Conservation (phyloP, 1,140 invertebrate genomes). For the Drosophila athabasca region DNA sequence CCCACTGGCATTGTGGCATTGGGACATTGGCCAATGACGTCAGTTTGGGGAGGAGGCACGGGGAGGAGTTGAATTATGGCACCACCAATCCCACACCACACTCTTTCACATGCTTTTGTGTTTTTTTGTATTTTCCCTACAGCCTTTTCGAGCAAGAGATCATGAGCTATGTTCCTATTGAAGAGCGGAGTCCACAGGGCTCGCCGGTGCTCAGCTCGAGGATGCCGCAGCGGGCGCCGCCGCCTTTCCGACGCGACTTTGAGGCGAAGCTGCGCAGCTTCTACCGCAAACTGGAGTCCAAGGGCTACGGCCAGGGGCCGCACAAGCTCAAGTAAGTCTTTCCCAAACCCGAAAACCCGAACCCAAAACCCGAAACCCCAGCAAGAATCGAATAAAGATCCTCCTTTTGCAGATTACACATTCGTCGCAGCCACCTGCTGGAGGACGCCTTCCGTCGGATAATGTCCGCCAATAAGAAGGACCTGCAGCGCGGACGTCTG, state of each 20-base stretch:
- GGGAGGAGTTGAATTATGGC: conserved; percentile 33
- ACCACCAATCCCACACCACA: neutral
- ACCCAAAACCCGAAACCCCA: neutral
- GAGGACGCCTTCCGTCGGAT: conserved; percentile 98
- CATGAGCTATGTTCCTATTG: conserved; percentile 97
- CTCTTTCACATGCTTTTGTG: neutral
- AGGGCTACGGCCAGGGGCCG: conserved; percentile 98
- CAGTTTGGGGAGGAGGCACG: neutral
- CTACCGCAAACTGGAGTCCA: conserved; percentile 97
- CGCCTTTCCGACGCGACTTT: conserved; percentile 95
- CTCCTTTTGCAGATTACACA: conserved; percentile 89
- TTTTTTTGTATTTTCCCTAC: conserved; percentile 63
- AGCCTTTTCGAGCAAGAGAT: conserved; percentile 99
- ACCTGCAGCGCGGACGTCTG: conserved; percentile 96
- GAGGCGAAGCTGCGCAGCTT: conserved; percentile 98
- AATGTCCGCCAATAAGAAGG: conserved; percentile 97
- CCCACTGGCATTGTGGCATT: neutral
- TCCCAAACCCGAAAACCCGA: neutral
- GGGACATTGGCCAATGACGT: conserved; percentile 11
- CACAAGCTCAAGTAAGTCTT: conserved; percentile 95
- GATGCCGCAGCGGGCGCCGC: conserved; percentile 91
- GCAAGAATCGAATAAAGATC: neutral
- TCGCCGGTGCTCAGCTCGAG: conserved; percentile 85
- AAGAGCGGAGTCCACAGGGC: conserved; percentile 85
- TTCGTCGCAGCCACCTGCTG: conserved; percentile 95